These are phyloP conservation scores for Buceros bicornis DNA, from an alignment of 2,797 vertebrate species.

Conservation along the genomic window DNA sequence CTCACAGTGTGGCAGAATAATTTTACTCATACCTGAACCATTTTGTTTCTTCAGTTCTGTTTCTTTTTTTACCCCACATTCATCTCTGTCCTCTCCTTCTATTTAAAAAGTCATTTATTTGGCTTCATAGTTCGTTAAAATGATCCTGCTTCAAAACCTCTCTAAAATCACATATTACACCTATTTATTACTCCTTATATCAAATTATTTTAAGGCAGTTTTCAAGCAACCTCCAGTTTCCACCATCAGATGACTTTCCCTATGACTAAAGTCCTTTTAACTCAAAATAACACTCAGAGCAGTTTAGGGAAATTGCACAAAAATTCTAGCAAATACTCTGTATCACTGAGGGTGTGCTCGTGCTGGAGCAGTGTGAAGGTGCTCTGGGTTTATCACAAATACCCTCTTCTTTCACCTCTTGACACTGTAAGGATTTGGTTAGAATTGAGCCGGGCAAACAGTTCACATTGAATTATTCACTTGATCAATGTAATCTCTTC, in stretches of 20 bases:
- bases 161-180: constrained; percentile 54
- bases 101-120: constrained; percentile 39
- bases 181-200: constrained; percentile 28
- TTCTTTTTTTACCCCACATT: background rate
- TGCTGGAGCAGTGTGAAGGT: constrained; percentile 8
- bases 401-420: background rate
- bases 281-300: background rate
- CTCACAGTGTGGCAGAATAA: constrained; percentile 26
- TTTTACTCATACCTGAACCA: constrained; percentile 37
- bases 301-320: constrained; percentile 14
- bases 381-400: constrained; percentile 15
- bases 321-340: background rate
- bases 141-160: constrained; percentile 7
- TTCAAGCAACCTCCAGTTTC: constrained; percentile 21
- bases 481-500: background rate
- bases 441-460: background rate
- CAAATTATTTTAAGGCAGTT: constrained; percentile 32
- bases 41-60: constrained; percentile 27
- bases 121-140: constrained; percentile 31
- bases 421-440: background rate
- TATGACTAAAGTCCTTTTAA: background rate
- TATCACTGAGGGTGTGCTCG: background rate
- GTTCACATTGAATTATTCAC: background rate
- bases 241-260: background rate
- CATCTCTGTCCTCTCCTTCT: background rate